A percentile compares a stretch with the other conserved stretches of the same genome.
Conservation (phyloP, 2,888 invertebrate genomes). For the Melanostoma scalare region DNA sequence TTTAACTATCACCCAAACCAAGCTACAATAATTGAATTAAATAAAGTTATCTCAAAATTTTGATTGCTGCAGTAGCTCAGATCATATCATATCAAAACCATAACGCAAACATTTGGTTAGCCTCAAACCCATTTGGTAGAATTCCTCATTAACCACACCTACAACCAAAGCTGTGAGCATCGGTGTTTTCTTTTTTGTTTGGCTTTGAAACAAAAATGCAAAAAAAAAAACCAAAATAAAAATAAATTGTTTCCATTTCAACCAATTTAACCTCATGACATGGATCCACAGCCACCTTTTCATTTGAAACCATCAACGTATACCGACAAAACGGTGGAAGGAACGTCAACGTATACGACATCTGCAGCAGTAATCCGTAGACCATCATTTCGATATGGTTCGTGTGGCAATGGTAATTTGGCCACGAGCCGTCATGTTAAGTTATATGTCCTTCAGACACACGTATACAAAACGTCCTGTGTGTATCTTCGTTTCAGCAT, state of each 20-base stretch:
- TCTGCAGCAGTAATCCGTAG: constrained; percentile 57
- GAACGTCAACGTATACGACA: constrained; percentile 63
- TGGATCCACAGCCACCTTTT: constrained; percentile 59
- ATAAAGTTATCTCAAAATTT: no score
- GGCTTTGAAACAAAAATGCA: neutral
- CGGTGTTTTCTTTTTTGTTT: constrained; percentile 21
- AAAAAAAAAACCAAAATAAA: constrained; percentile 13
- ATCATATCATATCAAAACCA: constrained; percentile 46
- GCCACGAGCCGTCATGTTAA: constrained; percentile 72
- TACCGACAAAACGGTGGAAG: constrained; percentile 16
- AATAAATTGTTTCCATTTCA: constrained; percentile 44
- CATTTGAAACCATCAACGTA: constrained; percentile 53
- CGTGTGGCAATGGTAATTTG: constrained; percentile 70
- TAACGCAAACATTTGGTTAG: constrained; percentile 61
- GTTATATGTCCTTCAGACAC: constrained; percentile 60
- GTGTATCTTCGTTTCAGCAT: constrained; percentile 19
- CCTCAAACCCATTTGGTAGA: constrained; percentile 50
- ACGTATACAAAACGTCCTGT: constrained; percentile 15
- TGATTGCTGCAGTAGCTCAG: neutral
- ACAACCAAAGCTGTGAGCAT: constrained; percentile 2
- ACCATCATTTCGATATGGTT: constrained; percentile 71
- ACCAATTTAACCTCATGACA: constrained; percentile 68
- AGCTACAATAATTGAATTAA: no score
- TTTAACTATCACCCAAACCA: no score
- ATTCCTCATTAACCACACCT: constrained; percentile 49